Conservation (phyloP, 2,113 vertebrate genomes). For the Lamprotornis superbus region DNA sequence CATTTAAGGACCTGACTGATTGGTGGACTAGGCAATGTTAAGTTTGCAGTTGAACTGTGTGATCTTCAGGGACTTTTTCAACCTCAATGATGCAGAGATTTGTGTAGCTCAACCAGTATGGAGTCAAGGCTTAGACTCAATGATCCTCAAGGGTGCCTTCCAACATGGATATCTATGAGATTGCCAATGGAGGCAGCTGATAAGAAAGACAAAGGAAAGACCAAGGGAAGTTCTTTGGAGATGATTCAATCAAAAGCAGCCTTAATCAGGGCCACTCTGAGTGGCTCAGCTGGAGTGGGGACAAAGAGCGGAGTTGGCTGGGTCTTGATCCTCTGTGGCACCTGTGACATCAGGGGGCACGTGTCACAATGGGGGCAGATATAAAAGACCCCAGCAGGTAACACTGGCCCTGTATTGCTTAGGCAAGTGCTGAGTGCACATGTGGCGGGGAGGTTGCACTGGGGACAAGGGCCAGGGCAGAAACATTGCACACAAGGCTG, state of each 20-base stretch:
- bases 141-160: not conserved
- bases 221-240: not conserved
- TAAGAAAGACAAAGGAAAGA: not conserved
- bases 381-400: not conserved
- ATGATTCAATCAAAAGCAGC: not conserved
- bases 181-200: not conserved
- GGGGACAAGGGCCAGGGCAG: not conserved
- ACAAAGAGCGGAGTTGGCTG: not conserved
- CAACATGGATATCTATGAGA: not conserved
- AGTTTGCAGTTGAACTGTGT: not conserved
- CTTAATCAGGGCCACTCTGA: not conserved
- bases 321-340: not conserved
- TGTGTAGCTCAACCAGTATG: not conserved
- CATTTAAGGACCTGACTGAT: too few relatives aligned
- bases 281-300: not conserved
- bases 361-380: not conserved
- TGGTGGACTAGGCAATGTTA: not conserved
- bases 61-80: not conserved
- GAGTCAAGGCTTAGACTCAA: not conserved
- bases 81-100: not conserved
- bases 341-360: not conserved
- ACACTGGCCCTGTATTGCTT: not conserved
- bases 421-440: not conserved
- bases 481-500: accelerated
- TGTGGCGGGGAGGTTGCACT: accelerated